Conservation (phyloP, 2,888 invertebrate species). For the Arge pagana region DNA sequence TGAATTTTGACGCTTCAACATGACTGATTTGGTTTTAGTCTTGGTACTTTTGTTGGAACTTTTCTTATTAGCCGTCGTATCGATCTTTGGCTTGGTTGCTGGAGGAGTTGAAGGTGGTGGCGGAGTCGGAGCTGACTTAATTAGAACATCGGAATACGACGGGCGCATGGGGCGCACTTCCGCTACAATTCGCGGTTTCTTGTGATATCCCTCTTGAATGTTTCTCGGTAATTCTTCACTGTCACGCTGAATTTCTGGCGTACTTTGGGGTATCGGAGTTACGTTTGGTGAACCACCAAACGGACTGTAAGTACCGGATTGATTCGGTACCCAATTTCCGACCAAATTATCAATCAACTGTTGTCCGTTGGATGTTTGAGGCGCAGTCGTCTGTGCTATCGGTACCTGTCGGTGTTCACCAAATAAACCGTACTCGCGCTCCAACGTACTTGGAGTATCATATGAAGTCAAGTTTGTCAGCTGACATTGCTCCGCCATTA, state of each 20-base stretch:
- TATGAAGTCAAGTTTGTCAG: slow-evolving; percentile 44
- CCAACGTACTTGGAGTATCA: slow-evolving; percentile 42
- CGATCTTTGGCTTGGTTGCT: slow-evolving; percentile 52
- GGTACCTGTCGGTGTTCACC: slow-evolving; percentile 43
- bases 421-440: slow-evolving; percentile 55
- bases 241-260: slow-evolving; percentile 37
- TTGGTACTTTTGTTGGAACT: slow-evolving; percentile 54
- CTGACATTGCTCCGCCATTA: slow-evolving; percentile 51
- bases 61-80: slow-evolving; percentile 55
- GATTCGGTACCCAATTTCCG: slow-evolving; percentile 74
- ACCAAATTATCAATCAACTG: slow-evolving; percentile 73
- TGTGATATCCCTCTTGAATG: slow-evolving; percentile 42
- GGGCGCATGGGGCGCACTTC: slow-evolving; percentile 88
- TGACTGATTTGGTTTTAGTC: slow-evolving; percentile 55
- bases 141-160: slow-evolving; percentile 81
- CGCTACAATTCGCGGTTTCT: slow-evolving; percentile 75
- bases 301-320: slow-evolving; percentile 74
- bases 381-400: slow-evolving; percentile 37
- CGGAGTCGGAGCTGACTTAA: slow-evolving; percentile 65
- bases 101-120: slow-evolving; percentile 49
- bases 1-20: slow-evolving; percentile 62
- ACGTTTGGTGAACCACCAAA: slow-evolving; percentile 64
- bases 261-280: slow-evolving; percentile 45
- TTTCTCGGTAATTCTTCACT: slow-evolving; percentile 44
- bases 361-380: slow-evolving; percentile 49